A percentile compares a stretch with the other conserved stretches of the same genome.
These are phyloP conservation scores for Pogonocherus hispidulus DNA, from an alignment of 2,888 invertebrate genomes.

Conservation along the genomic window DNA sequence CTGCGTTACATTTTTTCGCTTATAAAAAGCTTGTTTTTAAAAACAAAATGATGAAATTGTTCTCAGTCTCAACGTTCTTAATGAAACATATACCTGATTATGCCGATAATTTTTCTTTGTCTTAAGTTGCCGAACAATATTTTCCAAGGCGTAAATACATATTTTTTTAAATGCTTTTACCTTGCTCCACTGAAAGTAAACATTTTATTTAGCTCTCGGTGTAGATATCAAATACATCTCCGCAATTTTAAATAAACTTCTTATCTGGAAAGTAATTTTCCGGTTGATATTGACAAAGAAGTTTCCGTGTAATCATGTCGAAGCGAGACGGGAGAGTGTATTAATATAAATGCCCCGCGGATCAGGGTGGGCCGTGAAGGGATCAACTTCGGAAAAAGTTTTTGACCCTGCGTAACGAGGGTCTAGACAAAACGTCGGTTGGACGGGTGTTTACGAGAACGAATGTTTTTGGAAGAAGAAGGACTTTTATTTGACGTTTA, in stretches of 20 bases:
- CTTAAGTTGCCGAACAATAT: too few relatives aligned
- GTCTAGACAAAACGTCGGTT: slow-evolving; percentile 1
- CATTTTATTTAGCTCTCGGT: too few relatives aligned
- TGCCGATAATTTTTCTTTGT: too few relatives aligned
- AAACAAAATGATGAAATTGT: too few relatives aligned
- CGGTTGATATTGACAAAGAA: background rate
- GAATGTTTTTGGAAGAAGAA: background rate
- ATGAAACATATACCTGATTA: too few relatives aligned
- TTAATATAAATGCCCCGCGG: slow-evolving; percentile 10
- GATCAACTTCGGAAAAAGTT: slow-evolving; percentile 17
- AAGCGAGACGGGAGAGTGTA: background rate
- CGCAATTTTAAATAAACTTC: slow-evolving; percentile 17
- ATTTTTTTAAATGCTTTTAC: too few relatives aligned
- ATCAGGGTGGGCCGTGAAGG: slow-evolving; percentile 2
- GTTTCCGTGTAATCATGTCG: slow-evolving; percentile 16
- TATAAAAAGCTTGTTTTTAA: too few relatives aligned
- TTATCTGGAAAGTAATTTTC: slow-evolving; percentile 24
- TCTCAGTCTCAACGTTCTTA: too few relatives aligned
- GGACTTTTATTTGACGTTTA: background rate
- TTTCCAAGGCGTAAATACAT: too few relatives aligned
- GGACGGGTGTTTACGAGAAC: background rate
- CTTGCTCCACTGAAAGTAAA: too few relatives aligned
- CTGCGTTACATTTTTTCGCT: too few relatives aligned
- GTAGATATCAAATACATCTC: slow-evolving; percentile 8
- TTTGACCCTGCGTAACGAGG: slow-evolving; percentile 8